Evolutionary conservation across 2,797 vertebrate genomes (phyloP).

Genomic region (Tadarida brasiliensis): DNA sequence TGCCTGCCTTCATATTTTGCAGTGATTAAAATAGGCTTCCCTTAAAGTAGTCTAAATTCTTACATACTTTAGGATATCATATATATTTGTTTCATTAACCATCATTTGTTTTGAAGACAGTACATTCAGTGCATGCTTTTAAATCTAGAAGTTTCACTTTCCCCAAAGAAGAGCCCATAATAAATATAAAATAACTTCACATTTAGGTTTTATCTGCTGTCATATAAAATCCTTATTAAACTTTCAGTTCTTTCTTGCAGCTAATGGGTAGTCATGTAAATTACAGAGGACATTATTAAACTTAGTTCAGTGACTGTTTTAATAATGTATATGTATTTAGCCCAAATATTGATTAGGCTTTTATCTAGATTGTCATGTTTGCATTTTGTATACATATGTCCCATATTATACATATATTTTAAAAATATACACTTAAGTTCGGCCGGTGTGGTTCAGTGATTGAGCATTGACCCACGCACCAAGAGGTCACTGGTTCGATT

Average conservation of each 20-base stretch:
- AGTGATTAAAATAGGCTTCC: not conserved
- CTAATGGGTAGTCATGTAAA: not conserved
- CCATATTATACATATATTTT: not conserved
- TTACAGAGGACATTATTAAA: not conserved
- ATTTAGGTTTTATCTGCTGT: not conserved
- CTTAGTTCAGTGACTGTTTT: constrained; percentile 10
- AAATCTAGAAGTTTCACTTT: constrained; percentile 18
- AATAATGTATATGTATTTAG: not conserved
- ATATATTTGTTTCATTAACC: not conserved
- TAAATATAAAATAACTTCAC: constrained; percentile 16
- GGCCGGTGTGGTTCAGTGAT: too few species aligned
- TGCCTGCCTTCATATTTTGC: not conserved
- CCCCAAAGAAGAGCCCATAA: constrained; percentile 11
- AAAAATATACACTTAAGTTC: not conserved
- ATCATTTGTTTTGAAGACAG: not conserved
- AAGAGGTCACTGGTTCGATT: too few species aligned
- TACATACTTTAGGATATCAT: not conserved
- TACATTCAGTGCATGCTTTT: not conserved
- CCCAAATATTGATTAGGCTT: not conserved
- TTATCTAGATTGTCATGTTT: not conserved
- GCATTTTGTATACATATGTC: not conserved
- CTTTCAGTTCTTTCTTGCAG: constrained; percentile 25
- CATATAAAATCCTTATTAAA: constrained; percentile 27
- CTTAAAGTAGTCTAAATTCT: constrained; percentile 31
- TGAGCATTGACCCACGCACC: too few species aligned